A percentile compares a stretch with the other conserved stretches of the same genome.
Conservation (phyloP, 1,140 invertebrate genomes). For the Hylyphantes graminicola region DNA sequence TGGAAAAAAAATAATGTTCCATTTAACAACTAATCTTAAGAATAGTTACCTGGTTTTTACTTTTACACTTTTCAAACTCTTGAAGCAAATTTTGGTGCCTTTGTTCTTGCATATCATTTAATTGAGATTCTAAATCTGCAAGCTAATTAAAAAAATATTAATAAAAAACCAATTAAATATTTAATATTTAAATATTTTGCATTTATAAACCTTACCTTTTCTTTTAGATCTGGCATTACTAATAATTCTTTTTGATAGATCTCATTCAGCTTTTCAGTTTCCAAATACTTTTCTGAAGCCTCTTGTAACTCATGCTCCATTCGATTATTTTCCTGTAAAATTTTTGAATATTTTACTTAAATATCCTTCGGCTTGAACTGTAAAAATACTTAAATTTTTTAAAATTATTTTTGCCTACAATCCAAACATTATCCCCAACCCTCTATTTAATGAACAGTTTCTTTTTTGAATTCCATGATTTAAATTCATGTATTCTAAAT, state of each 20-base stretch:
- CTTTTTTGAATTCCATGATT: too few relatives aligned
- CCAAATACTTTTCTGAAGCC: conserved; percentile 72
- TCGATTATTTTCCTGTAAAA: conserved; percentile 70
- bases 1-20: background rate
- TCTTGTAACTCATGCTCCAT: conserved; percentile 78
- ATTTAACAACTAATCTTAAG: background rate
- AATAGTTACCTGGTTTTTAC: conserved; percentile 72
- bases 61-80: conserved; percentile 73
- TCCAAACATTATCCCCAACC: too few relatives aligned
- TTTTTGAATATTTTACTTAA: background rate
- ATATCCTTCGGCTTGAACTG: too few relatives aligned
- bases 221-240: conserved; percentile 70
- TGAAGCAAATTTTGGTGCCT: conserved; percentile 68
- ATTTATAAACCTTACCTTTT: conserved; percentile 68
- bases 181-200: conserved; percentile 5
- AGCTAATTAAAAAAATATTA: conserved; percentile 58
- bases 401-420: too few relatives aligned
- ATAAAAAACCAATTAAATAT: conserved; percentile 22
- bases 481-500: too few relatives aligned
- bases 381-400: too few relatives aligned
- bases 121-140: conserved; percentile 66
- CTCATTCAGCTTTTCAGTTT: conserved; percentile 65
- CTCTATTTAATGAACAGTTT: too few relatives aligned
- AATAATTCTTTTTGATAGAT: conserved; percentile 70
- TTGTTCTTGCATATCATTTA: conserved; percentile 63